Percentiles rank a stretch among this genome's conserved stretches.
Evolutionary conservation across 2,888 invertebrate genomes (phyloP).

Genomic region (Cataglyphis altisquamis): DNA sequence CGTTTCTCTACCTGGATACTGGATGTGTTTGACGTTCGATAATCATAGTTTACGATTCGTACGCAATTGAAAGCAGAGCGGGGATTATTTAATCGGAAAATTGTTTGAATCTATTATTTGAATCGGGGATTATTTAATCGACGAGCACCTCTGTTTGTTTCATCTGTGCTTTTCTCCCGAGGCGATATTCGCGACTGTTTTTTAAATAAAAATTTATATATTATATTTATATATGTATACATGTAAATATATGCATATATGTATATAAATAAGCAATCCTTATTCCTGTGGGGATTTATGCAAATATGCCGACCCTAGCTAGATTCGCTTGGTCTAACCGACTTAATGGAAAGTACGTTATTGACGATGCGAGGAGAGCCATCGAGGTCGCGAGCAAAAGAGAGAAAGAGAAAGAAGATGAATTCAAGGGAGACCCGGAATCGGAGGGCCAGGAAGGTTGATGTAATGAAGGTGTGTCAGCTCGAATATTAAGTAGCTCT

Average conservation of each 20-base stretch:
- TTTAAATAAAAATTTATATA: constrained; percentile 13
- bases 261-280: constrained; percentile 21
- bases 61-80: not conserved
- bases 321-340: not conserved
- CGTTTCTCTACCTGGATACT: not conserved
- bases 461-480: constrained; percentile 71
- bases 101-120: not conserved
- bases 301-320: not conserved
- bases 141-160: not conserved
- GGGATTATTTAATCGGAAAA: not conserved
- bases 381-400: not conserved
- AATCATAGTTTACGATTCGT: not conserved
- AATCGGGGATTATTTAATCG: not conserved
- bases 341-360: constrained; percentile 23
- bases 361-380: not conserved
- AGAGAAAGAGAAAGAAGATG: constrained; percentile 4
- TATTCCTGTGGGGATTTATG: not conserved
- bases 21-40: not conserved
- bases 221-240: not conserved
- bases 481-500: constrained; percentile 69
- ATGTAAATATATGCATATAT: not conserved
- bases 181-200: not conserved
- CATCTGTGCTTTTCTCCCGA: not conserved
- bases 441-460: constrained; percentile 27
- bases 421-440: not conserved